Evolutionary conservation across 2,888 invertebrate genomes (phyloP).

Genomic region (Oegoconia quadripuncta): DNA sequence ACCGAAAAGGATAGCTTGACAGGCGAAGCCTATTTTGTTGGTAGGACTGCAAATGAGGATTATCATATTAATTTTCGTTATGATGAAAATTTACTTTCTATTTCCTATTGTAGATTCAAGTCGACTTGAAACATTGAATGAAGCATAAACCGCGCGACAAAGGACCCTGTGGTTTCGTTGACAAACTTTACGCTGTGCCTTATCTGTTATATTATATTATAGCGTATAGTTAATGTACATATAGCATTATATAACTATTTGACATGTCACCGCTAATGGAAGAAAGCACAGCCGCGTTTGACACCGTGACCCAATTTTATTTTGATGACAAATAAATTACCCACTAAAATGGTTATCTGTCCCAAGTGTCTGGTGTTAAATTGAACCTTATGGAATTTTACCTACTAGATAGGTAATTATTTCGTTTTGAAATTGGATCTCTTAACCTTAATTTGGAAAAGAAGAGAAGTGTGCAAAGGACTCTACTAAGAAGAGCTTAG

Average conservation of each 20-base stretch:
- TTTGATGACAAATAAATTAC: constrained; percentile 38
- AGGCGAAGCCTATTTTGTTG: no score
- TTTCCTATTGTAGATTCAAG: neutral
- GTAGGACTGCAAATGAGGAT: no score
- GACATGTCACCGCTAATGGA: constrained; percentile 56
- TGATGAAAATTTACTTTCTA: no score
- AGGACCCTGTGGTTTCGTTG: constrained; percentile 35
- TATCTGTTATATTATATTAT: constrained; percentile 21
- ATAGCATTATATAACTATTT: constrained; percentile 35
- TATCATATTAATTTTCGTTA: no score
- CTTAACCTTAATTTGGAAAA: no score
- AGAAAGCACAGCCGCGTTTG: constrained; percentile 42
- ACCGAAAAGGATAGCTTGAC: no score
- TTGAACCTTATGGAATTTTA: neutral
- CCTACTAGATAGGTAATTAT: neutral
- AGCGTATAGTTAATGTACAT: constrained; percentile 12
- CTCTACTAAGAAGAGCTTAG: no score
- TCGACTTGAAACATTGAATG: neutral
- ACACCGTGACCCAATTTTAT: constrained; percentile 49
- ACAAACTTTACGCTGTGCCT: constrained; percentile 48
- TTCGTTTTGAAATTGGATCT: no score
- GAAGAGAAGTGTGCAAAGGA: no score
- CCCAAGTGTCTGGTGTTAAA: neutral
- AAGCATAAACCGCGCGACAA: constrained; percentile 3
- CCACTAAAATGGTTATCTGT: neutral